These are phyloP conservation scores for Syndactyla subalaris DNA, from an alignment of 2,797 vertebrate genomes.

Conservation along the genomic window DNA sequence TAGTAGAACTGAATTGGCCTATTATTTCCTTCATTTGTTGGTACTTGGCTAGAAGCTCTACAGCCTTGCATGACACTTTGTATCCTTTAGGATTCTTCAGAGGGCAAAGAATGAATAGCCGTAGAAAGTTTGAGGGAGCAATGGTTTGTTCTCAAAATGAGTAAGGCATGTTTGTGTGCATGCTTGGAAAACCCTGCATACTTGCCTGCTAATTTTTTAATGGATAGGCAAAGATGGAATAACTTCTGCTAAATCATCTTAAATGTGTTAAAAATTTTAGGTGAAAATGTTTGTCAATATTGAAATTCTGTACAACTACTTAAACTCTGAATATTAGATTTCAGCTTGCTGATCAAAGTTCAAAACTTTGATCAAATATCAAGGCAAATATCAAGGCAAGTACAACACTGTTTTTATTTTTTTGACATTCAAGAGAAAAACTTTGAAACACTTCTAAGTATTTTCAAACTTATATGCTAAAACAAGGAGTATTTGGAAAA, in stretches of 20 bases:
- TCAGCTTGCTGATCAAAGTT: not conserved
- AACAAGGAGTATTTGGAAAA: not conserved
- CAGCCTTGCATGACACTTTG: not conserved
- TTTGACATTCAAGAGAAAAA: not conserved
- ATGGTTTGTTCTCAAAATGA: not conserved
- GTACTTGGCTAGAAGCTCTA: not conserved
- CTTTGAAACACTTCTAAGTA: not conserved
- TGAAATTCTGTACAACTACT: not conserved
- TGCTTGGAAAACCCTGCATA: not conserved
- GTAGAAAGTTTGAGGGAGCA: not conserved
- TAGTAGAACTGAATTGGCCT: not conserved
- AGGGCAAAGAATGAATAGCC: not conserved
- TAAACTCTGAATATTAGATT: not conserved
- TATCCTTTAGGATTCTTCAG: not conserved
- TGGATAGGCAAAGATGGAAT: not conserved
- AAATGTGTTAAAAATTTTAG: not conserved
- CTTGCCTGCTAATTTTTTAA: not conserved
- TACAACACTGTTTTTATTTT: fast-evolving
- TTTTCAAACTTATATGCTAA: not conserved
- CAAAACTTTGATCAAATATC: not conserved
- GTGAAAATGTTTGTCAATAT: not conserved
- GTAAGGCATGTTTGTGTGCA: not conserved
- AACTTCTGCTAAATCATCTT: not conserved
- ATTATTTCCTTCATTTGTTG: not conserved
- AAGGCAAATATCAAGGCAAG: not conserved